Percentiles rank a stretch among this genome's conserved stretches.
Evolutionary conservation across 2,113 vertebrate genomes (phyloP).

Genomic region (Mormyrus lacerda): DNA sequence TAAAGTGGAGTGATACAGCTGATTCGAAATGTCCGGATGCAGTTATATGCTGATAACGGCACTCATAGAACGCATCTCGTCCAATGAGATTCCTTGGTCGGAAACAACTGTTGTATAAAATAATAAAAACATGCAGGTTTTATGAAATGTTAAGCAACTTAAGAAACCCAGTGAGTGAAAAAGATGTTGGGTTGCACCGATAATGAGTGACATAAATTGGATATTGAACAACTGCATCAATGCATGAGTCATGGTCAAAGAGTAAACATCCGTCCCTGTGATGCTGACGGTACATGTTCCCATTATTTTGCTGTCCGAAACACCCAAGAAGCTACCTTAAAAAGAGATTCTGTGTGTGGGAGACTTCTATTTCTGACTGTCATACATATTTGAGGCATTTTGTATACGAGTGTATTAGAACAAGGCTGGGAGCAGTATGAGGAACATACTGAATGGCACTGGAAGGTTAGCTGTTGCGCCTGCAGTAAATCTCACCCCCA

Average conservation of each 20-base stretch:
- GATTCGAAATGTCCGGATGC: too few relatives aligned
- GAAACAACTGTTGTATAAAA: neutral
- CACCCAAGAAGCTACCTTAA: neutral
- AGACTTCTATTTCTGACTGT: conserved; percentile 6
- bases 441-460: neutral
- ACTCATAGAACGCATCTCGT: too few relatives aligned
- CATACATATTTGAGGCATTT: conserved; percentile 2
- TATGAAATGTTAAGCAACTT: neutral
- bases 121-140: neutral
- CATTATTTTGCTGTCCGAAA: neutral
- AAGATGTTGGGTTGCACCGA: neutral
- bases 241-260: neutral
- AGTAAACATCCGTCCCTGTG: neutral
- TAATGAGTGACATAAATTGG: neutral
- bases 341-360: neutral
- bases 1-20: too few relatives aligned
- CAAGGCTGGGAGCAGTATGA: neutral
- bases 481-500: neutral
- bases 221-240: neutral
- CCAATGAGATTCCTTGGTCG: too few relatives aligned
- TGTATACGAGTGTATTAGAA: neutral
- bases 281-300: neutral
- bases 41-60: too few relatives aligned
- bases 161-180: neutral
- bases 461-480: neutral